Evolutionary conservation across 2,888 invertebrate genomes (phyloP).

Genomic region (Iphiclides podalirius): DNA sequence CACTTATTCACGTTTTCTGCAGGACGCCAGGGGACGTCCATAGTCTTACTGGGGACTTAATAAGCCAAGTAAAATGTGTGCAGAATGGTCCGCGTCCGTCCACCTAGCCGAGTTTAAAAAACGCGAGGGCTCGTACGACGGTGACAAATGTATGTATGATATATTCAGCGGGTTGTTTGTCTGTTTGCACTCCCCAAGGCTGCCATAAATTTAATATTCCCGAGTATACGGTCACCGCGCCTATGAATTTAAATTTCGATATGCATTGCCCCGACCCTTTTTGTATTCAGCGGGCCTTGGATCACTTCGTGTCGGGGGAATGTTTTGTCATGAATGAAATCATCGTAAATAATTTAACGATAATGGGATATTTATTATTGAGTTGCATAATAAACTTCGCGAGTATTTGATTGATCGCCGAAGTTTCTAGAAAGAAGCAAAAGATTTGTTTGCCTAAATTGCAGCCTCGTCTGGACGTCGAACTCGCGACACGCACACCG

Average conservation of each 20-base stretch:
- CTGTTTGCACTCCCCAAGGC: conserved; percentile 17
- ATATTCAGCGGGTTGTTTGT: neutral
- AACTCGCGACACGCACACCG: too few species aligned
- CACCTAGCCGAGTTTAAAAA: too few species aligned
- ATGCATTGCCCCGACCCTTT: conserved; percentile 17
- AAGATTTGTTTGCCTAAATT: too few species aligned
- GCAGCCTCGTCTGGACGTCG: too few species aligned
- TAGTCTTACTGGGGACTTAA: too few species aligned
- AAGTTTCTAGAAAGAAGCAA: too few species aligned
- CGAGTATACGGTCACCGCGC: conserved; percentile 18
- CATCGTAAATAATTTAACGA: conserved; percentile 20
- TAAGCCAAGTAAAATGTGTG: too few species aligned
- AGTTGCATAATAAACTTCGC: neutral
- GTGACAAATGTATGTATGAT: conserved; percentile 2
- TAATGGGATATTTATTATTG: neutral
- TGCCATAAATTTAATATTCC: conserved; percentile 16
- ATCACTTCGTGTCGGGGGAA: neutral
- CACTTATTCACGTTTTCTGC: too few species aligned
- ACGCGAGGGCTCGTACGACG: too few species aligned
- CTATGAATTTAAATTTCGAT: conserved; percentile 22
- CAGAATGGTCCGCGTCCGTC: too few species aligned
- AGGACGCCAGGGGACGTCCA: too few species aligned
- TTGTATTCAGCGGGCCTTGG: conserved; percentile 15
- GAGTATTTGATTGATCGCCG: too few species aligned
- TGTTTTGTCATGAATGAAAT: conserved; percentile 19